Evolutionary conservation across 2,888 invertebrate species (phyloP), one percentile per base, ranked within the genome.

Genomic region (Pinctada fucata): DNA sequence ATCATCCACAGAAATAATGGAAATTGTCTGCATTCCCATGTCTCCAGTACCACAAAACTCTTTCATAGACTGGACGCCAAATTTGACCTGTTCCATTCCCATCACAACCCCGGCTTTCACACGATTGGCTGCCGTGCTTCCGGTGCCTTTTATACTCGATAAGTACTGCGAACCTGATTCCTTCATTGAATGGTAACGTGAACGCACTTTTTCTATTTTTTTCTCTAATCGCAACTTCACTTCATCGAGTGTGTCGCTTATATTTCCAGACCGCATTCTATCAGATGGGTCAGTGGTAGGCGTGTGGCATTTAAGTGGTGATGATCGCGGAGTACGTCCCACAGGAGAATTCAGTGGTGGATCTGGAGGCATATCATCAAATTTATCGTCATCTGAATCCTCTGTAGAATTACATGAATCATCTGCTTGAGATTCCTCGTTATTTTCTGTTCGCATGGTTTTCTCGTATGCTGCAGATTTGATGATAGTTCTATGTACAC

Each of bases 11-110:
- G 91, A 91, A 0, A 91, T 82, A 78, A 88, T 90, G 16, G 91
- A 91, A 3, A 91, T 85, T 3, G 91, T 91, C 66, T 91, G 90
- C 0, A 84, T 82, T 3, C 90, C 89, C 88, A 91, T 89, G 69
- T 91, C 90, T 8, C 91, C 90, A 0, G 91, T 90, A 13, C 91
- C 90, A 78, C 91, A 91, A 45, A 91, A 87, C 81, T 91, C 91
- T 69, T 89, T 90, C 82, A 91, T 88, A 58, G 91, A 91, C 85
- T 88, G 90, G 10, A 90, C 88, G 45, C 88, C 88, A 79, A 85
- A 89, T 78, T 91, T 91, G 52, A 91, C 89, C 75, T 90, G 87
- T 76, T 90, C 90, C 79, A 91, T 87, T 10, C 90, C 89, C 67
- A 88, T 78, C 2, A 85, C 90, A 6, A 91, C 87, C 48, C 91